A percentile compares a stretch with the other conserved stretches of the same genome.
Conservation (phyloP, 30 jellyfish, hydroid and myxozoan genomes). For the Aurelia coerulea region DNA sequence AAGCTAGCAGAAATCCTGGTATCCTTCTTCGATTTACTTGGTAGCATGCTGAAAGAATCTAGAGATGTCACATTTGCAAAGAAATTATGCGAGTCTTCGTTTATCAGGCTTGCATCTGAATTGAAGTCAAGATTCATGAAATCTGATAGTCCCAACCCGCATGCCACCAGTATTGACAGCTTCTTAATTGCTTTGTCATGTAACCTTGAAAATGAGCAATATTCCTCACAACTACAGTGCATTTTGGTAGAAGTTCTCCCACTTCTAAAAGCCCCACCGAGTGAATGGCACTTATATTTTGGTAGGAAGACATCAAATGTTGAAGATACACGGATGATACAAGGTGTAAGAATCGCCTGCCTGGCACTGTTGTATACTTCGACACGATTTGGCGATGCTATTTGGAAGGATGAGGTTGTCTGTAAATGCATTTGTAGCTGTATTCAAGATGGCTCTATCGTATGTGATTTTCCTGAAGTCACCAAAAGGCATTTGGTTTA, state of each 20-base stretch:
- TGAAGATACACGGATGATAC: conserved; percentile 2
- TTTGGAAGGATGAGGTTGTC: conserved; percentile 37
- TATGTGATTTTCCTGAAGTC: conserved; percentile 8
- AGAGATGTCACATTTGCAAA: conserved; percentile 51
- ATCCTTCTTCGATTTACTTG: conserved; percentile 57
- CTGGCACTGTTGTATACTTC: conserved; percentile 46
- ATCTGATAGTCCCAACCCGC: background rate
- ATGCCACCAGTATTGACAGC: conserved; percentile 8
- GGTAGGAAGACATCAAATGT: conserved; percentile 14
- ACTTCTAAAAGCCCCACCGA: conserved; percentile 36
- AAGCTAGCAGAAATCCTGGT: conserved; percentile 13
- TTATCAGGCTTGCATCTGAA: conserved; percentile 65
- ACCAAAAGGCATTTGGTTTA: conserved; percentile 62
- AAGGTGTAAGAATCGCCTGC: conserved; percentile 35
- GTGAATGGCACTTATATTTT: conserved; percentile 74
- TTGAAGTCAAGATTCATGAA: conserved; percentile 26
- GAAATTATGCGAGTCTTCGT: conserved; percentile 75
- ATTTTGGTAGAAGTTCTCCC: conserved; percentile 20
- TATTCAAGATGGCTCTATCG: background rate
- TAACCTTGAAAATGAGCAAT: conserved; percentile 47
- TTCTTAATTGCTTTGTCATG: conserved; percentile 33
- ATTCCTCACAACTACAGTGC: background rate
- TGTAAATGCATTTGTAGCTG: conserved; percentile 16
- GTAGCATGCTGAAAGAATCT: conserved; percentile 8
- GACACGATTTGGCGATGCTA: conserved; percentile 40